Conservation (phyloP, 2,888 invertebrate genomes). For the Sarcophaga carnaria region DNA sequence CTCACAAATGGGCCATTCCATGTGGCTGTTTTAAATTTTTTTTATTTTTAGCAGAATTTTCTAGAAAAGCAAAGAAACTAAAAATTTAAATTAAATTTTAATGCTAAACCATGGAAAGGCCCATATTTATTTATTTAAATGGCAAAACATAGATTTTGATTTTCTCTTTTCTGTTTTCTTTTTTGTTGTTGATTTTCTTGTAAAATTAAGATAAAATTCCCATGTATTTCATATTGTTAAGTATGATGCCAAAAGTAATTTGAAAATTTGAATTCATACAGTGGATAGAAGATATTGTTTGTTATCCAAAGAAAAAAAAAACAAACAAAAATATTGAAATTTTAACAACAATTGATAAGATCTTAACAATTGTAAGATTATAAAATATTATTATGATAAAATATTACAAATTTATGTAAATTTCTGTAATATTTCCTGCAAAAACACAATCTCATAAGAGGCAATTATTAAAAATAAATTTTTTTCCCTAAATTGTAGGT, state of each 20-base stretch:
- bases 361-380: too few relatives aligned
- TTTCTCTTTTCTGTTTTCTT: slow-evolving; percentile 26
- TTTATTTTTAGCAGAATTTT: background rate
- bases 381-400: too few relatives aligned
- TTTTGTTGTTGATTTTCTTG: slow-evolving; percentile 47
- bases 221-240: slow-evolving; percentile 34
- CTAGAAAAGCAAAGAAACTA: background rate
- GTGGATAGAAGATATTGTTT: slow-evolving; percentile 27
- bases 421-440: too few relatives aligned
- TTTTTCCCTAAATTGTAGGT: too few relatives aligned
- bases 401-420: too few relatives aligned
- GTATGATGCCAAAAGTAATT: slow-evolving; percentile 25
- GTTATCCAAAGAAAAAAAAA: background rate
- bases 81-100: background rate
- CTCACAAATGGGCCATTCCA: background rate
- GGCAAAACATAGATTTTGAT: background rate
- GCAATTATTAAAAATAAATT: too few relatives aligned
- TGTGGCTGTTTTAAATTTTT: too few relatives aligned
- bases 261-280: background rate
- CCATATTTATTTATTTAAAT: background rate
- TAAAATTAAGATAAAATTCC: slow-evolving; percentile 61
- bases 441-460: too few relatives aligned
- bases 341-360: too few relatives aligned
- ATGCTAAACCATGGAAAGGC: background rate
- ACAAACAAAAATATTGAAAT: background rate